phyloP scores from a whole-genome alignment of 1,140 invertebrate genomes.

The Probaryconus sp. region DNA sequence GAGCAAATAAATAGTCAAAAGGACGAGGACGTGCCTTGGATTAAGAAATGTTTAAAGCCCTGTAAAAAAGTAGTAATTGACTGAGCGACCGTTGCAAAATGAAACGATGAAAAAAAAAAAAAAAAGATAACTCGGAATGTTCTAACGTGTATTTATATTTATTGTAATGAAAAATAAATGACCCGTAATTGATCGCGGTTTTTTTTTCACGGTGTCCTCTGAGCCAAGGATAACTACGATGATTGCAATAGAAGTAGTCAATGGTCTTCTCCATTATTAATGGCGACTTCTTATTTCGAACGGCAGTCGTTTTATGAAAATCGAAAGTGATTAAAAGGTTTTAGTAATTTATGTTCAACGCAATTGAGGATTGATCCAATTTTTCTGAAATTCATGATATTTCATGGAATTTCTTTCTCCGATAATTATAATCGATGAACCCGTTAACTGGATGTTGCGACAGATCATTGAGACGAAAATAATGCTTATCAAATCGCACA shows the following conservation, averaged over 20 bases:
- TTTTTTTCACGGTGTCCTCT: conserved; percentile 4
- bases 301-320: too few relatives aligned
- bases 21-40: conserved; percentile 43
- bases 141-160: conserved; percentile 34
- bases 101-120: conserved; percentile 7
- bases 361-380: too few relatives aligned
- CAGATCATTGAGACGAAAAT: conserved; percentile 33
- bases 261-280: conserved; percentile 9
- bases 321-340: too few relatives aligned
- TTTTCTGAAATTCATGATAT: too few relatives aligned
- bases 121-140: conserved; percentile 5
- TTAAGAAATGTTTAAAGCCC: conserved; percentile 33
- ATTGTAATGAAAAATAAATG: conserved; percentile 40
- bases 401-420: too few relatives aligned
- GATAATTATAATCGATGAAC: too few relatives aligned
- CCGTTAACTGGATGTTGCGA: conserved; percentile 10
- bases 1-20: conserved; percentile 37
- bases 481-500: conserved; percentile 37
- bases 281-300: too few relatives aligned
- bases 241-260: conserved; percentile 30
- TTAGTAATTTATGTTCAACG: too few relatives aligned
- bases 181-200: conserved; percentile 25
- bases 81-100: conserved; percentile 19
- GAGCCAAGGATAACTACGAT: too few relatives aligned
- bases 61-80: conserved; percentile 42